Evolutionary conservation across 1,140 invertebrate genomes (phyloP).

Genomic region (Pachypeltis micranthus): DNA sequence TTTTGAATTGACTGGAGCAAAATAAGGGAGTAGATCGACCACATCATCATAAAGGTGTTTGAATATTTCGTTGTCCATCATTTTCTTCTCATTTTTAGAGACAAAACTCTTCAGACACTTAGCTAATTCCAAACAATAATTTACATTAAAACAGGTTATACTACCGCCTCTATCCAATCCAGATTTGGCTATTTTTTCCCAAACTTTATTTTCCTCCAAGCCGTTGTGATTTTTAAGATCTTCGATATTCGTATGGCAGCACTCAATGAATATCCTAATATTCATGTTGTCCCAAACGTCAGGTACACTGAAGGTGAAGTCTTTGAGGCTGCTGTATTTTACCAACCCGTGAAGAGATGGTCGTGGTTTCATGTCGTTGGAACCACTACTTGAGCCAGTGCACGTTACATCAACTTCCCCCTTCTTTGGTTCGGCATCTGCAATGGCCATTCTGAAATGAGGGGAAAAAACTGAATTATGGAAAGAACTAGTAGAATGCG

Average conservation of each 20-base stretch:
- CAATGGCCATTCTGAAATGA: conserved; percentile 14
- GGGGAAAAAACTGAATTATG: too few species aligned
- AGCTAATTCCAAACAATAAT: conserved; percentile 11
- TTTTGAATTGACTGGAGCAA: not conserved
- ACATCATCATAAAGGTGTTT: conserved; percentile 6
- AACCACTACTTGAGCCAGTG: not conserved
- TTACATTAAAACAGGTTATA: not conserved
- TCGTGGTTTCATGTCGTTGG: not conserved
- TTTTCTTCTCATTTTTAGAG: conserved; percentile 2
- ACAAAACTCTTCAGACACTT: conserved; percentile 6
- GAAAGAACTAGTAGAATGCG: too few species aligned
- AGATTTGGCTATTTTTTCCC: conserved; percentile 3
- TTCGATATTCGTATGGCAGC: not conserved
- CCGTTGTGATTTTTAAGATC: not conserved
- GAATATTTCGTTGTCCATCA: conserved; percentile 13
- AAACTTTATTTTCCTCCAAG: conserved; percentile 1
- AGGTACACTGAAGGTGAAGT: conserved; percentile 3
- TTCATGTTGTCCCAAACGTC: conserved; percentile 11
- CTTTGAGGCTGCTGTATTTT: conserved; percentile 11
- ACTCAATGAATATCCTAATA: not conserved
- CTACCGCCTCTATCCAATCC: not conserved
- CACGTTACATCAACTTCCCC: conserved; percentile 9
- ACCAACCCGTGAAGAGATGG: not conserved
- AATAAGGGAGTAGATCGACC: conserved; percentile 11
- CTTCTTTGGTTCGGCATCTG: conserved; percentile 13